phyloP scores from a whole-genome alignment of 35 echinoderm and acorn worm species.

The Amphiura filiformis region DNA sequence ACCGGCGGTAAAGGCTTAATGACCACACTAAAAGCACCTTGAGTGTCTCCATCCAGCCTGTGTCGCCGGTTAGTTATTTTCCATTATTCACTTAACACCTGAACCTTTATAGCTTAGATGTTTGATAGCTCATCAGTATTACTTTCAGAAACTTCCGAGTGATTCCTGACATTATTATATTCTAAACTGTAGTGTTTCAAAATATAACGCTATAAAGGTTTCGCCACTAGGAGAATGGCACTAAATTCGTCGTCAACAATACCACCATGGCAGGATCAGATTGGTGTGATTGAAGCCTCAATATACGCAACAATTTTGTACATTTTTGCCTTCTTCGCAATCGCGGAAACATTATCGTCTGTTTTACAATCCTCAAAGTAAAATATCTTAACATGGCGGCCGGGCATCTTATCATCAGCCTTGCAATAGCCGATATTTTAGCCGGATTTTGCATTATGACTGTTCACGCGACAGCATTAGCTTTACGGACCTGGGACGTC shows the following conservation, averaged over 20 bases:
- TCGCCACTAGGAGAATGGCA: background rate
- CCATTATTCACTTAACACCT: no score
- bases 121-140: no score
- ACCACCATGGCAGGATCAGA: background rate
- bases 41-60: no score
- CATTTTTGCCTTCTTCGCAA: background rate
- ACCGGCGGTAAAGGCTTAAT: no score
- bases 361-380: background rate
- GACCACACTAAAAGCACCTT: no score
- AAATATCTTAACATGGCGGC: slow-evolving; percentile 15
- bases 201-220: background rate
- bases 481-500: background rate
- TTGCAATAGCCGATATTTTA: slow-evolving; percentile 10
- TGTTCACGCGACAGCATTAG: background rate
- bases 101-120: no score
- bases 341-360: background rate
- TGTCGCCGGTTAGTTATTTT: no score
- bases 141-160: no score
- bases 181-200: no score
- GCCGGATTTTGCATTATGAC: background rate
- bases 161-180: no score
- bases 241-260: background rate
- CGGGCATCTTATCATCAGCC: slow-evolving; percentile 7
- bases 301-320: background rate
- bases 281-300: background rate